These are phyloP conservation scores for Lamprologus sp. DNA, from an alignment of 2,113 vertebrate species.

Conservation along the genomic window DNA sequence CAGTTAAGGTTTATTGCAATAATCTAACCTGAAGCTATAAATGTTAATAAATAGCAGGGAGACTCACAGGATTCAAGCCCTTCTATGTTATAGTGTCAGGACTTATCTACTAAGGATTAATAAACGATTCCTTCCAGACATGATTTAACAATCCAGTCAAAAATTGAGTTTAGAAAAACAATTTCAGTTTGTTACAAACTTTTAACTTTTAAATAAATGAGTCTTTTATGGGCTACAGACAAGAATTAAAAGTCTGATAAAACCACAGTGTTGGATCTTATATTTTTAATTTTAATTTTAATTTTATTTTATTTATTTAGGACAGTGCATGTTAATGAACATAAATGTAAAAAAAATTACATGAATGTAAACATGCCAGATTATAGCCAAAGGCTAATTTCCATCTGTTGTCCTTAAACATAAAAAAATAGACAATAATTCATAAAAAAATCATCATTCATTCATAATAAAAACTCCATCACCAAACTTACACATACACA, in stretches of 20 bases:
- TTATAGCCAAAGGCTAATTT: too few species aligned
- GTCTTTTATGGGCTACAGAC: background rate
- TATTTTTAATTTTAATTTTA: background rate
- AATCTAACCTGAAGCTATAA: background rate
- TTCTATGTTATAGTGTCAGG: rapidly evolving
- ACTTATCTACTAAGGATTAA: background rate
- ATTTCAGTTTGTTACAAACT: background rate
- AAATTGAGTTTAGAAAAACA: background rate
- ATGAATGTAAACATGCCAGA: too few species aligned
- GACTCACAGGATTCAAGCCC: background rate
- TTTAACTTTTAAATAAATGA: background rate
- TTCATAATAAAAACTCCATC: too few species aligned
- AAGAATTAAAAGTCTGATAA: background rate
- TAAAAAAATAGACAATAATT: too few species aligned
- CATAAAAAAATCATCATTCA: too few species aligned
- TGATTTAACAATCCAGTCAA: background rate
- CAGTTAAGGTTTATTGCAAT: background rate
- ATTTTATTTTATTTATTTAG: too few species aligned
- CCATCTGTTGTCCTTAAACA: too few species aligned
- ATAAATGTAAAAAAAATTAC: too few species aligned
- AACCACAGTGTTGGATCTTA: background rate
- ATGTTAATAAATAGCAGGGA: background rate
- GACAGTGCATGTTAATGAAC: too few species aligned
- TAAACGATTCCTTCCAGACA: background rate
- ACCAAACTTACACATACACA: too few species aligned